Percentiles rank a stretch among this genome's conserved stretches.
Conservation (phyloP, 2,797 vertebrate genomes). For the Megalops cyprinoides region DNA sequence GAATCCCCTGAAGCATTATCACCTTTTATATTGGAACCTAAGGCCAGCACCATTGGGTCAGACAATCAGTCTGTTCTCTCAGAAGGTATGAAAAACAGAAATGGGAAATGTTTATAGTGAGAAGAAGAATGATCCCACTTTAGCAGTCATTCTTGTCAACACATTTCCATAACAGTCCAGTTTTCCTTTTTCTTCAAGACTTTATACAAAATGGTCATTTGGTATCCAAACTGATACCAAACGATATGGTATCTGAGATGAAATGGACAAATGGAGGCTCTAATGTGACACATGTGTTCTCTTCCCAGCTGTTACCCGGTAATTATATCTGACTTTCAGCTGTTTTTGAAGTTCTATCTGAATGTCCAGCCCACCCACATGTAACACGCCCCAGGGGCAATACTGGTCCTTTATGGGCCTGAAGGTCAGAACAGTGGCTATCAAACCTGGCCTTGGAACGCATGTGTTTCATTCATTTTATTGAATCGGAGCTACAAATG, state of each 20-base stretch:
- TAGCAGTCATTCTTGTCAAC: too few relatives aligned
- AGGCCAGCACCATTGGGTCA: too few relatives aligned
- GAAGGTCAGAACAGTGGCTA: neutral
- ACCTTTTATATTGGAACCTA: too few relatives aligned
- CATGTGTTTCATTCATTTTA: neutral
- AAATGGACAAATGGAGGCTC: slow-evolving; percentile 20
- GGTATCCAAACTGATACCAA: neutral
- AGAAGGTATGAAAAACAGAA: too few relatives aligned
- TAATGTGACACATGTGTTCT: slow-evolving; percentile 24
- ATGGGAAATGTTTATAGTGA: too few relatives aligned
- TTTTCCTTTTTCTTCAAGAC: neutral
- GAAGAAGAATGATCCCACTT: too few relatives aligned
- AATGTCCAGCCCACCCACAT: slow-evolving; percentile 19
- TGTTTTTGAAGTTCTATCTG: slow-evolving; percentile 32
- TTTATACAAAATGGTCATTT: neutral
- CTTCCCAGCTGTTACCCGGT: slow-evolving; percentile 30
- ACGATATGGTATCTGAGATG: too few relatives aligned
- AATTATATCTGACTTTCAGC: slow-evolving; percentile 42
- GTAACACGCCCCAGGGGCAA: slow-evolving; percentile 12
- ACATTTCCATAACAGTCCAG: too few relatives aligned
- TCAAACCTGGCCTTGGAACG: neutral
- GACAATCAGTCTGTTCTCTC: too few relatives aligned
- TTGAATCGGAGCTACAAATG: neutral
- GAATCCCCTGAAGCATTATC: too few relatives aligned
- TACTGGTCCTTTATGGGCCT: neutral